These are phyloP conservation scores for Python bivittatus DNA, from an alignment of 2,113 vertebrate species.

Conservation along the genomic window DNA sequence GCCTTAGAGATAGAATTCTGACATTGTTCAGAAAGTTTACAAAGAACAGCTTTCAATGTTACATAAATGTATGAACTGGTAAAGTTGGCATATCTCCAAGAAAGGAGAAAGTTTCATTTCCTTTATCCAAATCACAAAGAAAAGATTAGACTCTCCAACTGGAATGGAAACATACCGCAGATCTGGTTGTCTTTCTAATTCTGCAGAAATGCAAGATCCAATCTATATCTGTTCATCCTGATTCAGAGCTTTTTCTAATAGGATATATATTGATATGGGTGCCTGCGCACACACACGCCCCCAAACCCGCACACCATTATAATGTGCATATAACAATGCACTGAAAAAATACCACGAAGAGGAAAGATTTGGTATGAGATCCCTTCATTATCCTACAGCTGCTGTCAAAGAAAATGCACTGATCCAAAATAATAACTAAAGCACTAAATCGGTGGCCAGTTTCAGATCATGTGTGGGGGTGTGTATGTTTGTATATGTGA, in stretches of 20 bases:
- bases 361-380: neutral
- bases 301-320: neutral
- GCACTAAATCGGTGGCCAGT: neutral
- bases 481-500: neutral
- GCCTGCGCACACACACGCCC: neutral
- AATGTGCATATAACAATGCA: neutral
- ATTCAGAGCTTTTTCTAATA: conserved; percentile 13
- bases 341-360: neutral
- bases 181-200: conserved; percentile 2
- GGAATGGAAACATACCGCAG: neutral
- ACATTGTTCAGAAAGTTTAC: conserved; percentile 26
- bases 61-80: conserved; percentile 20
- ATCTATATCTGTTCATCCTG: neutral
- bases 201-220: neutral
- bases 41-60: conserved; percentile 17
- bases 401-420: neutral
- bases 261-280: neutral
- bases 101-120: conserved; percentile 9
- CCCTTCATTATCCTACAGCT: neutral
- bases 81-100: conserved; percentile 15
- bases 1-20: conserved; percentile 42
- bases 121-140: conserved; percentile 7
- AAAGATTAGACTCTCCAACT: conserved; percentile 12
- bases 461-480: neutral
- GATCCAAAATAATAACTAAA: neutral